Conservation (phyloP, 2,113 vertebrate species). For the Thamnaconus septentrionalis region DNA sequence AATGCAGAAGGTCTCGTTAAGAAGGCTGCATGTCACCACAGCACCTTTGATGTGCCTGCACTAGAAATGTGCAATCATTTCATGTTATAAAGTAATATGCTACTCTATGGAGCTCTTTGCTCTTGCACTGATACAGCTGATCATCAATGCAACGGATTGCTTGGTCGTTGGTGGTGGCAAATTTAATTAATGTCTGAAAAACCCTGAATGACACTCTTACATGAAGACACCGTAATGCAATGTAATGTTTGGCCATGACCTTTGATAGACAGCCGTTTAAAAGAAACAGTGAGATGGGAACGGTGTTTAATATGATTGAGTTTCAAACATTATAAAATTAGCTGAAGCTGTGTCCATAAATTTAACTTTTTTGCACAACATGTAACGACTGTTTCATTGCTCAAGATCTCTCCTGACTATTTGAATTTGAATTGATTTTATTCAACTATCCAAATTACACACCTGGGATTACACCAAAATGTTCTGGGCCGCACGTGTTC, state of each 20-base stretch:
- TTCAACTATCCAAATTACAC: slow-evolving; percentile 8
- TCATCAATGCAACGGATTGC: too few species aligned
- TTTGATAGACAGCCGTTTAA: too few species aligned
- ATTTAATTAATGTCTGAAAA: too few species aligned
- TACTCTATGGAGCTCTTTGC: neutral
- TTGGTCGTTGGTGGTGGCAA: too few species aligned
- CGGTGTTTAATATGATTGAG: too few species aligned
- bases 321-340: too few species aligned
- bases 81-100: neutral
- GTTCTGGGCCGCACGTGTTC: neutral
- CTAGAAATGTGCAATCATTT: neutral
- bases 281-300: too few species aligned
- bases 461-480: slow-evolving; percentile 5
- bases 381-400: neutral
- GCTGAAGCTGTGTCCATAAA: too few species aligned
- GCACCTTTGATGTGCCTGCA: neutral
- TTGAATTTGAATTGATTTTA: slow-evolving; percentile 16
- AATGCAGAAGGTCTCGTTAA: neutral
- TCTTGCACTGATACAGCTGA: neutral
- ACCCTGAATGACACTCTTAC: too few species aligned
- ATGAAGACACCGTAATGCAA: too few species aligned
- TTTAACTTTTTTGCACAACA: neutral
- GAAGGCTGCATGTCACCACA: too few species aligned
- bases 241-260: too few species aligned
- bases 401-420: neutral